A percentile compares a stretch with the other conserved stretches of the same genome.
Evolutionary conservation across 2,888 invertebrate genomes (phyloP).

Genomic region (Gymnoscelis rufifasciata): DNA sequence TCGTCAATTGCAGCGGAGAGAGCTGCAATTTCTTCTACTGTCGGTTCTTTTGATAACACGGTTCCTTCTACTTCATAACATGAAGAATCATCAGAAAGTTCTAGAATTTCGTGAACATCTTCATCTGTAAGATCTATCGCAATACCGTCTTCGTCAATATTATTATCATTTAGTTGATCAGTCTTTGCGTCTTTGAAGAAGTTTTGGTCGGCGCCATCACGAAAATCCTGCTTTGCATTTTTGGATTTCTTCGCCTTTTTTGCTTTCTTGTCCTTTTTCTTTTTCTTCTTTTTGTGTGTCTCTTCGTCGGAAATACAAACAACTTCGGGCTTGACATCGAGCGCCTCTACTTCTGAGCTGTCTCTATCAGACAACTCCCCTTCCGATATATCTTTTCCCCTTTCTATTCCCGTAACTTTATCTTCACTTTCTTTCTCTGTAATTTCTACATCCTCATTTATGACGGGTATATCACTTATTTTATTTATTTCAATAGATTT

Average conservation of each 20-base stretch:
- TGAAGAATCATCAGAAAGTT: conserved; percentile 63
- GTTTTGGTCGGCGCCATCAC: conserved; percentile 53
- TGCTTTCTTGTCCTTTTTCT: conserved; percentile 64
- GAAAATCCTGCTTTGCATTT: conserved; percentile 58
- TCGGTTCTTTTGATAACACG: conserved; percentile 66
- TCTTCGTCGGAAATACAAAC: conserved; percentile 76
- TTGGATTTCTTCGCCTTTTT: conserved; percentile 54
- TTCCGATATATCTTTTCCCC: conserved; percentile 25
- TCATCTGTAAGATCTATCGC: conserved; percentile 19
- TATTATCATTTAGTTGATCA: not conserved
- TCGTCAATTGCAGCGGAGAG: conserved; percentile 71
- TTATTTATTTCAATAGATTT: conserved; percentile 20
- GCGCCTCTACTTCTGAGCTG: conserved; percentile 58
- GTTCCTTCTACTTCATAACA: conserved; percentile 59
- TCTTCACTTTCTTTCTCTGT: conserved; percentile 3
- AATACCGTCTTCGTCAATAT: not conserved
- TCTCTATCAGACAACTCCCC: conserved; percentile 50
- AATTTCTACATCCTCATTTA: not conserved
- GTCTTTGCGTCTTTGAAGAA: conserved; percentile 41
- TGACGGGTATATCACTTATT: conserved; percentile 26
- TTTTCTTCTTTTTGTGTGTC: conserved; percentile 48
- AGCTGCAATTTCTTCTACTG: conserved; percentile 64
- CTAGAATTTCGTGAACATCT: conserved; percentile 49
- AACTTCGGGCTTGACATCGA: conserved; percentile 63
- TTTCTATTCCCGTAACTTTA: conserved; percentile 5